Percentiles rank a stretch among this genome's conserved stretches.
Evolutionary conservation across 2,888 invertebrate species (phyloP).

Genomic region (Stictocephala bisonia): DNA sequence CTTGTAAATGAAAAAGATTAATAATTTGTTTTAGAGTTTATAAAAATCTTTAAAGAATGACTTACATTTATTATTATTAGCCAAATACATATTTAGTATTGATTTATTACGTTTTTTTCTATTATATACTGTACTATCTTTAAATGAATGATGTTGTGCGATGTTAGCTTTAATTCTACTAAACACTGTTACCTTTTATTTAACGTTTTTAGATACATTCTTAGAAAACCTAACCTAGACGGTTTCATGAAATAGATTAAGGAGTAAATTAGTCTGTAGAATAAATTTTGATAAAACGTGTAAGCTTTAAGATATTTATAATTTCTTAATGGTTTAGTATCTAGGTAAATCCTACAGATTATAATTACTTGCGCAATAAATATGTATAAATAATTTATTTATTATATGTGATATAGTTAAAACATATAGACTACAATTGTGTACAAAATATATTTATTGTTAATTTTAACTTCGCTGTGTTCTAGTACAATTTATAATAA

Average conservation of each 20-base stretch:
- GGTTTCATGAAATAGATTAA: slow-evolving; percentile 5
- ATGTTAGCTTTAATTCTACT: slow-evolving; percentile 27
- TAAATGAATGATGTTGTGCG: too few species aligned
- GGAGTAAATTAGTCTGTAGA: slow-evolving; percentile 5
- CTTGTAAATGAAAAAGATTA: too few species aligned
- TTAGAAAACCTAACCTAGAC: slow-evolving; percentile 5
- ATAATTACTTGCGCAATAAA: slow-evolving; percentile 30
- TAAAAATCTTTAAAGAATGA: too few species aligned
- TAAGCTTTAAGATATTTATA: slow-evolving; percentile 31
- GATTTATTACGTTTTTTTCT: too few species aligned
- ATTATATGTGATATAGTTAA: slow-evolving; percentile 46
- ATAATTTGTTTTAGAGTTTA: too few species aligned
- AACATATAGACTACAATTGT: slow-evolving; percentile 45
- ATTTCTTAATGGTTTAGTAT: slow-evolving; percentile 26
- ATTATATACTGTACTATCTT: too few species aligned
- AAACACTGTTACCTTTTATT: slow-evolving; percentile 23
- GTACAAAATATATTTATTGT: slow-evolving; percentile 46
- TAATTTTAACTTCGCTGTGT: slow-evolving; percentile 36
- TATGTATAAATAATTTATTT: slow-evolving; percentile 36
- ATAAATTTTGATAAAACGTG: slow-evolving; percentile 19
- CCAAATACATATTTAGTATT: too few species aligned
- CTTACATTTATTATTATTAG: too few species aligned
- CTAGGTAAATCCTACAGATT: slow-evolving; percentile 7
- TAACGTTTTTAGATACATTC: not conserved
- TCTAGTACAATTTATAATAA: slow-evolving; percentile 34